A percentile compares a stretch with the other conserved stretches of the same genome.
Evolutionary conservation across 2,797 vertebrate species (phyloP).

Genomic region (Cheirogaleus major): DNA sequence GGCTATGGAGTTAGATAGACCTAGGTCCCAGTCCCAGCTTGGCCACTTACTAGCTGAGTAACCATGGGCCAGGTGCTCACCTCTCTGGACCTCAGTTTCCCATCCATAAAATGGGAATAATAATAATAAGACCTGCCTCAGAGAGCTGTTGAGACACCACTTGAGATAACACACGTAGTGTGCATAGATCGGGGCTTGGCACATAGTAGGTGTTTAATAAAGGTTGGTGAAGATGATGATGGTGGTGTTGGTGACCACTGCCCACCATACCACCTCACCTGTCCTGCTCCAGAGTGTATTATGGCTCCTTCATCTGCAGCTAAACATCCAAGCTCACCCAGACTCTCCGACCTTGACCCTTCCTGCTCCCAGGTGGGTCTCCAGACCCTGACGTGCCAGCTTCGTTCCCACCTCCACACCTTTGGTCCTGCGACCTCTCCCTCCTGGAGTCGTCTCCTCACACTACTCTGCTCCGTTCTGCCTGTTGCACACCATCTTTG

Average conservation of each 20-base stretch:
- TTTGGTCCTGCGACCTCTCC: not conserved
- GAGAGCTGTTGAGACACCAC: not conserved
- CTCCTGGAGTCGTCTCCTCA: not conserved
- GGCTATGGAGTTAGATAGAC: not conserved
- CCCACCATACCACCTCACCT: not conserved
- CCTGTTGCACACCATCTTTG: not conserved
- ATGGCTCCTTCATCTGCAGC: not conserved
- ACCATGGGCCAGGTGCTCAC: not conserved
- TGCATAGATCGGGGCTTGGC: not conserved
- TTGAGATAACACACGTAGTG: not conserved
- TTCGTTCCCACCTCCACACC: not conserved
- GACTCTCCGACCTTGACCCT: not conserved
- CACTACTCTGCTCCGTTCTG: not conserved
- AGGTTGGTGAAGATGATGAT: not conserved
- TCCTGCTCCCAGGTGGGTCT: not conserved
- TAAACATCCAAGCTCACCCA: not conserved
- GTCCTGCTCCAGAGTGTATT: not conserved
- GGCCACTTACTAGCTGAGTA: not conserved
- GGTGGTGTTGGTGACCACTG: not conserved
- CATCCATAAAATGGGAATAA: not conserved
- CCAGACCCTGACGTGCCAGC: not conserved
- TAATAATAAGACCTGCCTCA: not conserved
- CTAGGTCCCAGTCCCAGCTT: not conserved
- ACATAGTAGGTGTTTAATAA: not conserved
- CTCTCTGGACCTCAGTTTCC: not conserved